Conservation (phyloP, 2,888 invertebrate genomes). For the Cerastis rubricosa region DNA sequence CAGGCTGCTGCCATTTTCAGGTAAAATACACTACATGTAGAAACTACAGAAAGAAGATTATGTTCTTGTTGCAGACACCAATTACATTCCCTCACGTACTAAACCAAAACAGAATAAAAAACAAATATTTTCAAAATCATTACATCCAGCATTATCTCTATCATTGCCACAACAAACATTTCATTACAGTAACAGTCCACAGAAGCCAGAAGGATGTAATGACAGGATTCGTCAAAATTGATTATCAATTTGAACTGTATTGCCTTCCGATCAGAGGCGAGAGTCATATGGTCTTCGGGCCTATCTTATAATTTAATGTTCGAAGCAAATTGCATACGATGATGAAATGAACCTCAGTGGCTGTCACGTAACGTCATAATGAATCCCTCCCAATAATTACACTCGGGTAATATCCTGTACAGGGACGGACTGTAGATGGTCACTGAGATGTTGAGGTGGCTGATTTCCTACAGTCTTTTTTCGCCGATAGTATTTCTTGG, state of each 20-base stretch:
- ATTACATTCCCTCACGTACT: slow-evolving; percentile 31
- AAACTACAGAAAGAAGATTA: neutral
- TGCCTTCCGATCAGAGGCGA: slow-evolving; percentile 53
- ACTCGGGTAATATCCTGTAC: slow-evolving; percentile 78
- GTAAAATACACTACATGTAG: neutral
- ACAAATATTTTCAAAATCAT: slow-evolving; percentile 35
- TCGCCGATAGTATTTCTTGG: no score
- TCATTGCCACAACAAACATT: slow-evolving; percentile 72
- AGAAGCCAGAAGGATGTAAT: slow-evolving; percentile 67
- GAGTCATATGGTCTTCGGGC: slow-evolving; percentile 69
- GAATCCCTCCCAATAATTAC: slow-evolving; percentile 85
- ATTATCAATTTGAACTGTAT: slow-evolving; percentile 68
- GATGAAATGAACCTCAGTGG: slow-evolving; percentile 75
- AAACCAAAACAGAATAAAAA: slow-evolving; percentile 27
- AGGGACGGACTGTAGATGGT: slow-evolving; percentile 63
- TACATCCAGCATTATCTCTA: slow-evolving; percentile 51
- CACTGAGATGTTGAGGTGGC: neutral
- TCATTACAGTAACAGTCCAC: slow-evolving; percentile 68
- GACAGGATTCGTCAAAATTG: slow-evolving; percentile 54
- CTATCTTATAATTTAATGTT: slow-evolving; percentile 77
- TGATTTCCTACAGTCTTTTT: no score
- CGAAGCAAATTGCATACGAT: slow-evolving; percentile 79
- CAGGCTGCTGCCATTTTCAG: neutral
- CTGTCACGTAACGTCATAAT: slow-evolving; percentile 88
- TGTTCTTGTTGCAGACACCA: slow-evolving; percentile 5